Evolutionary conservation across 2,113 vertebrate species (phyloP), one percentile per base, ranked within the genome.

Genomic region (Gymnogyps californianus): DNA sequence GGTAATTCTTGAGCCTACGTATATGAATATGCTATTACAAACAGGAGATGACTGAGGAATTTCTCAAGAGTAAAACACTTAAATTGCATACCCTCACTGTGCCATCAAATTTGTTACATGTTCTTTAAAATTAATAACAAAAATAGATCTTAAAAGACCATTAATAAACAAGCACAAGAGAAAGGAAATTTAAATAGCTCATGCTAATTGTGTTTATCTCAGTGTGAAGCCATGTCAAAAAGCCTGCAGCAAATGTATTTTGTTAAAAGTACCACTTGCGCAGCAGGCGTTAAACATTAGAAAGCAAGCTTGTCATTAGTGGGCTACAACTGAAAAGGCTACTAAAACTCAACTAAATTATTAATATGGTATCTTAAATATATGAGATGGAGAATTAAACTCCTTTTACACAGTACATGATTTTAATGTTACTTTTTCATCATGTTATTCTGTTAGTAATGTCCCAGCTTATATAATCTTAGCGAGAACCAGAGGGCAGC

Each of bases 171-270:
- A 97, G 96, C 86, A 96, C 44, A 67, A 95, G 82, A 96, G 84
- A 97, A 94, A 66, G 61, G 79, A 82, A 94, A 94, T 97, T 97
- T 97, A 97, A 97, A 97, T 81, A 96, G 91, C 93, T 98, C 69
- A 61, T 96, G 94, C 94, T 98, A 98, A 98, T 98, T 98, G 97
- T 98, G 93, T 97, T 98, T 98, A 97, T 97, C 98, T 97, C 98
- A 94, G 97, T 96, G 82, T 98, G 98, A 98, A 91, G 87, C 80
- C 96, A 65, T 94, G 98, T 98, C 97, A 97, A 87, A 98, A 97
- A 97, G 96, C 95, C 91, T 91, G 96, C 93, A 96, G 96, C 93
- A 98, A 98, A 97, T 96, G 95, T 92, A 89, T 96, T 98, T 97
- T 98, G 83, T 96, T 96, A 93, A 95, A 98, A 97, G 90, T 93